Evolutionary conservation across 2,797 vertebrate species (phyloP), one percentile per base, ranked within the genome.

Genomic region (Myoxocephalus aenaeus): DNA sequence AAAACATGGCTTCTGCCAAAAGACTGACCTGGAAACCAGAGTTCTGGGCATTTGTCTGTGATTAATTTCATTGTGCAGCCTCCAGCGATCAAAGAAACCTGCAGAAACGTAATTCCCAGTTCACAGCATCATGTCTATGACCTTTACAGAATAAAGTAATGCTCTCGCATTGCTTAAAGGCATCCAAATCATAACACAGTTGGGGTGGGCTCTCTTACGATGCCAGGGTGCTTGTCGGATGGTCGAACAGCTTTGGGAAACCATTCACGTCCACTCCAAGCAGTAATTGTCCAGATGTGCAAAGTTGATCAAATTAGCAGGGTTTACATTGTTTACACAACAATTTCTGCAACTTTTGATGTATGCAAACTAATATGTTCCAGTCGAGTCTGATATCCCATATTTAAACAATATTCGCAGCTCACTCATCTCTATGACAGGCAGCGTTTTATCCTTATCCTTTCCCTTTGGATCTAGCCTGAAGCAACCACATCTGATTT

Each of bases 401-500:
- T 7, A 34, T 34, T 34, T 34, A 34, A 34, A 34, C 34, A 34
- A 32, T 32, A 1, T 1, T 32, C 5, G 29, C 29, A 32, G 3
- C 29, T 32, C 34, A 34, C 34, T 34, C 34, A 34, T 34, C 34
- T 34, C 34, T 34, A 34, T 4, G 34, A 34, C 1, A 34, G 34
- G 34, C 34, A 34, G 7, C 34, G 1, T 34, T 34, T 34, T 34
- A 34, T 34, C 34, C 15, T 34, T 13, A 68, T 64, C 61, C 72
- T 22, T 51, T 73, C 66, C 65, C n/a, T 79, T 69, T 15, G 4
- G 20, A 64, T 75, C 15, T 9, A 70, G 63, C 66, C 79, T 70
- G 36, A 72, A 75, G 72, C 61, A 66, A 54, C 46, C 72, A 53
- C 68, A 74, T 81, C 53, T 81, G 62, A 87, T 79, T 81, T 79